Conservation (phyloP, 2,113 vertebrate species). For the Myrmecobius fasciatus region DNA sequence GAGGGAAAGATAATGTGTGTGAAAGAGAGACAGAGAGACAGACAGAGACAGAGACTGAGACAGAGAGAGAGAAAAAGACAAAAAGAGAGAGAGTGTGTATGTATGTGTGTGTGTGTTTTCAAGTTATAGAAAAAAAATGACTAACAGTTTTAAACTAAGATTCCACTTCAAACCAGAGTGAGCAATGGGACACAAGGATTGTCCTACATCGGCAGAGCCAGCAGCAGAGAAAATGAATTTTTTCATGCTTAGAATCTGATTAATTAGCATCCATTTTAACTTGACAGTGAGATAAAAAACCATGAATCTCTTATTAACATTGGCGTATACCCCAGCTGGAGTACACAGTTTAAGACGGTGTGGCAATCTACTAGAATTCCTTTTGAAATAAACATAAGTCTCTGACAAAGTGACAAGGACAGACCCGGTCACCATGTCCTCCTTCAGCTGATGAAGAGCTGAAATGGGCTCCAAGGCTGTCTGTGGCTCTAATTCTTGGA, state of each 20-base stretch:
- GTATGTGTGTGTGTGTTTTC: too few species aligned
- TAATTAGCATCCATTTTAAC: conserved; percentile 67
- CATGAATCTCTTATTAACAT: conserved; percentile 67
- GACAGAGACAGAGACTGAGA: too few species aligned
- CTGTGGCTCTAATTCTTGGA: conserved; percentile 53
- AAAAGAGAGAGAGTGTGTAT: too few species aligned
- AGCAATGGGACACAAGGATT: conserved; percentile 23
- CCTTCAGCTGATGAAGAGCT: conserved; percentile 68
- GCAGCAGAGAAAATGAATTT: conserved; percentile 5
- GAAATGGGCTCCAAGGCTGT: conserved; percentile 53
- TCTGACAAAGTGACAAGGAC: conserved; percentile 68
- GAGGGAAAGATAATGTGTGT: too few species aligned
- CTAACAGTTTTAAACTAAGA: neutral
- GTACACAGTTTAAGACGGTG: conserved; percentile 47
- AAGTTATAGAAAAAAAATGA: too few species aligned
- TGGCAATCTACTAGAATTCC: conserved; percentile 69
- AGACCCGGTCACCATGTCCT: conserved; percentile 22
- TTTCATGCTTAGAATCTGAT: conserved; percentile 56
- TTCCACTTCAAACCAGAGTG: conserved; percentile 42
- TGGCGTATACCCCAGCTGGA: conserved; percentile 53
- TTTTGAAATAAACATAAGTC: conserved; percentile 70
- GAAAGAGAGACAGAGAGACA: too few species aligned
- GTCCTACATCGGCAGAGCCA: conserved; percentile 11
- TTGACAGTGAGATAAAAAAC: conserved; percentile 59
- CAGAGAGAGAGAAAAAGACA: too few species aligned